A percentile compares a stretch with the other conserved stretches of the same genome.
Conservation (phyloP, 2,113 vertebrate species). For the Panthera tigris region DNA sequence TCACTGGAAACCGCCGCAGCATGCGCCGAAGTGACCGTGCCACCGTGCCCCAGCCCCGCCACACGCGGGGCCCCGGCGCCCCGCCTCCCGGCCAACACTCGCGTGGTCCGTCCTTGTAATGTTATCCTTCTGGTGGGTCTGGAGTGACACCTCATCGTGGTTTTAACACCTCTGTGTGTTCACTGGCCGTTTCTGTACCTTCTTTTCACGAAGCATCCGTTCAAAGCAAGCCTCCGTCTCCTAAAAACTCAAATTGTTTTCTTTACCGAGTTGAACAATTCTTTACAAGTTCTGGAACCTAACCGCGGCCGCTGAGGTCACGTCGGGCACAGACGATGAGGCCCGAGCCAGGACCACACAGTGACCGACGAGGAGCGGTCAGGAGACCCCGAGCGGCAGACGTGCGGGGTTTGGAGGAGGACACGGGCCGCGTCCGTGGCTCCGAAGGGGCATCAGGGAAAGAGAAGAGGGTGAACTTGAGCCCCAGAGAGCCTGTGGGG, state of each 20-base stretch:
- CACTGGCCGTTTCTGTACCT: not conserved
- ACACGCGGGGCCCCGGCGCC: rapidly evolving
- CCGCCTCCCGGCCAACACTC: too few relatives aligned
- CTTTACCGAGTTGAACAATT: too few relatives aligned
- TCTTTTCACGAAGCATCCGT: not conserved
- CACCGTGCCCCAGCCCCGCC: rapidly evolving
- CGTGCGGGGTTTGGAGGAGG: too few relatives aligned
- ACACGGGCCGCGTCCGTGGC: too few relatives aligned
- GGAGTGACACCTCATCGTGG: not conserved
- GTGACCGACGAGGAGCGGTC: too few relatives aligned
- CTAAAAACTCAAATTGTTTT: not conserved
- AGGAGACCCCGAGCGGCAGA: not conserved
- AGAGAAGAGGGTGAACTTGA: too few relatives aligned
- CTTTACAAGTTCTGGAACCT: not conserved
- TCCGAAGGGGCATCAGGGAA: not conserved
- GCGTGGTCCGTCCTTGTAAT: too few relatives aligned
- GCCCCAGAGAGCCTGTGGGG: too few relatives aligned
- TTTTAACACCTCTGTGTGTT: too few relatives aligned
- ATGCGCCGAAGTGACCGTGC: not conserved
- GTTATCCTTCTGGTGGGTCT: rapidly evolving
- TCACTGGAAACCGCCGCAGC: not conserved
- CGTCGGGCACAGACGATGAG: too few relatives aligned
- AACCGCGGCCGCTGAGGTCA: not conserved
- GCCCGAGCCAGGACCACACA: not conserved
- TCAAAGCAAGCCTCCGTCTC: not conserved